These are phyloP conservation scores for Telmatochromis sp. DNA, from an alignment of 2,113 vertebrate genomes.

Conservation along the genomic window DNA sequence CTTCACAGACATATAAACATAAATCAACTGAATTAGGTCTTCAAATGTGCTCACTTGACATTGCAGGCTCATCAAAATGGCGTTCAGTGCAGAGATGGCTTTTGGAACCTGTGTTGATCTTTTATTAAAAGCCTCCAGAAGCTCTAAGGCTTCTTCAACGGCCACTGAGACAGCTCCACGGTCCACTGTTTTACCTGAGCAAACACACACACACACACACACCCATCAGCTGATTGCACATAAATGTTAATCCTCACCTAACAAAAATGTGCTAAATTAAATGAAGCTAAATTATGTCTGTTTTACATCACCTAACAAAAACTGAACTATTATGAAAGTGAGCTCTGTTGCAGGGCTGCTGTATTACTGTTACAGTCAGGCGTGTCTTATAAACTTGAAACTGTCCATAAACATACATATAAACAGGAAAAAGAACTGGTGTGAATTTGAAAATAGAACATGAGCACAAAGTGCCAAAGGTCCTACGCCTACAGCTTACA, in stretches of 20 bases:
- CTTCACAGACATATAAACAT: background rate
- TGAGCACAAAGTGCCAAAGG: background rate
- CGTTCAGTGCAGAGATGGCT: rapidly evolving
- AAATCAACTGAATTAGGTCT: background rate
- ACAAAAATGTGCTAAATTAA: background rate
- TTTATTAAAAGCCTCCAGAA: background rate
- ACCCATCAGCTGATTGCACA: background rate
- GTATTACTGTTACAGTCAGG: background rate
- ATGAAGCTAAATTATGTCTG: background rate
- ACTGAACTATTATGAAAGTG: background rate
- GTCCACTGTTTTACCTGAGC: background rate
- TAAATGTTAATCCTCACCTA: background rate
- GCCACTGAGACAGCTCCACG: rapidly evolving
- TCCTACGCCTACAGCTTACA: rapidly evolving
- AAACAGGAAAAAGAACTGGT: rapidly evolving
- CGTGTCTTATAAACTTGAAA: rapidly evolving
- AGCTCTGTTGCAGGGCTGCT: background rate
- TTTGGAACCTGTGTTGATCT: background rate
- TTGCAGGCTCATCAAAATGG: background rate
- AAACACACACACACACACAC: background rate
- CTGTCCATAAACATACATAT: background rate
- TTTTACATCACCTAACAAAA: background rate
- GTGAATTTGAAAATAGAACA: background rate
- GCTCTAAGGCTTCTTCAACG: rapidly evolving
- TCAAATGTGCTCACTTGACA: background rate